These are phyloP conservation scores for Lycaena phlaeas DNA, from an alignment of 2,888 invertebrate genomes.

Conservation along the genomic window DNA sequence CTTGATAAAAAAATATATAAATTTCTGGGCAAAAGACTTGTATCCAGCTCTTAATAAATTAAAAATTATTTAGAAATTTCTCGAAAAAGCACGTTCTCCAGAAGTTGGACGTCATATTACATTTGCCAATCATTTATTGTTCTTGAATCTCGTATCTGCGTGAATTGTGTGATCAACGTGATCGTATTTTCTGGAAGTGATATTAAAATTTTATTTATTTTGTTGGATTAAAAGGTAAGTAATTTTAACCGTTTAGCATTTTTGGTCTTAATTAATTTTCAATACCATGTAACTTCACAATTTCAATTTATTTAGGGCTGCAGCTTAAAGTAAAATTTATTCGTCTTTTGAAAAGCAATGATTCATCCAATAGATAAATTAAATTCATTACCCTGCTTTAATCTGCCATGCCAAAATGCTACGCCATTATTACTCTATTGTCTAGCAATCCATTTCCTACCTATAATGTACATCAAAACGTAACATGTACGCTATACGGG, in stretches of 20 bases:
- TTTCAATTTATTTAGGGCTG: neutral
- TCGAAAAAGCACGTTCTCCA: slow-evolving; percentile 24
- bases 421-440: neutral
- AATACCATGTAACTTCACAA: neutral
- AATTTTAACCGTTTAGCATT: too few relatives aligned
- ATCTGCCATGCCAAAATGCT: neutral
- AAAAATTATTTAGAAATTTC: slow-evolving; percentile 30
- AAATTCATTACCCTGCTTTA: neutral
- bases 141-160: neutral
- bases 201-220: neutral
- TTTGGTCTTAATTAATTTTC: too few relatives aligned
- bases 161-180: neutral
- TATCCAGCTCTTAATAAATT: too few relatives aligned
- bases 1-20: too few relatives aligned
- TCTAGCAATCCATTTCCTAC: neutral
- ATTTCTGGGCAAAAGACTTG: too few relatives aligned
- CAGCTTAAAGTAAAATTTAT: neutral
- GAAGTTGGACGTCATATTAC: slow-evolving; percentile 19
- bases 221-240: neutral
- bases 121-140: slow-evolving; percentile 4
- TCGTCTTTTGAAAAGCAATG: neutral
- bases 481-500: too few relatives aligned
- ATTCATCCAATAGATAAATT: neutral
- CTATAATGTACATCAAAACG: too few relatives aligned
- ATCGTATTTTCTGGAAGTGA: neutral